Percentiles rank a stretch among this genome's conserved stretches.
These are phyloP conservation scores for Molossus molossus DNA, from an alignment of 2,797 vertebrate genomes.

Conservation along the genomic window DNA sequence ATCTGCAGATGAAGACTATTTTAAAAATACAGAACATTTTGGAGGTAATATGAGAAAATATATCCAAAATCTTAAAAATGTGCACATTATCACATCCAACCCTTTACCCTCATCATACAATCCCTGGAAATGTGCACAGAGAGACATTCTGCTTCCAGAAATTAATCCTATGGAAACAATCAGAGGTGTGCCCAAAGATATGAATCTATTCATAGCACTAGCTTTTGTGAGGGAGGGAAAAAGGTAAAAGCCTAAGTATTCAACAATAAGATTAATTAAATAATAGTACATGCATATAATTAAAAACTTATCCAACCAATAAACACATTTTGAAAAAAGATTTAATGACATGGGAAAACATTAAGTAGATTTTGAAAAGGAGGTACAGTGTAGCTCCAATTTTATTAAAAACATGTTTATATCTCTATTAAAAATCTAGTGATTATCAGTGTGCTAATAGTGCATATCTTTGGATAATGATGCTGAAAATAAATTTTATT, in stretches of 20 bases:
- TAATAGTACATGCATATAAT: not conserved
- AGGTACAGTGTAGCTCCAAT: not conserved
- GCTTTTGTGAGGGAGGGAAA: not conserved
- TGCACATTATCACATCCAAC: not conserved
- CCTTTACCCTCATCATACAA: not conserved
- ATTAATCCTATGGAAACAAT: not conserved
- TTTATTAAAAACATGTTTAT: constrained; percentile 18
- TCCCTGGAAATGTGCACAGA: not conserved
- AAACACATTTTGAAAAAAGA: not conserved
- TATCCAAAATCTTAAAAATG: not conserved
- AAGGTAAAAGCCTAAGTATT: not conserved
- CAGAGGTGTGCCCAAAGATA: not conserved
- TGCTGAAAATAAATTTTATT: not conserved
- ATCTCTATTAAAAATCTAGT: not conserved
- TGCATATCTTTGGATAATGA: not conserved
- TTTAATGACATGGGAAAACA: not conserved
- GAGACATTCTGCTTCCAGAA: not conserved
- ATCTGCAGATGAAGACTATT: not conserved
- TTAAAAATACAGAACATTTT: not conserved
- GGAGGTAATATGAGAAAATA: not conserved
- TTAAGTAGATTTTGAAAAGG: constrained; percentile 19
- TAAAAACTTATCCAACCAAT: not conserved
- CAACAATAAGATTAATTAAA: not conserved
- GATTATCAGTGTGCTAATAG: not conserved
- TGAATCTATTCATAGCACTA: not conserved